Evolutionary conservation across 2,888 invertebrate species (phyloP), one percentile per base, ranked within the genome.

Genomic region (Leptinotarsa juncta): DNA sequence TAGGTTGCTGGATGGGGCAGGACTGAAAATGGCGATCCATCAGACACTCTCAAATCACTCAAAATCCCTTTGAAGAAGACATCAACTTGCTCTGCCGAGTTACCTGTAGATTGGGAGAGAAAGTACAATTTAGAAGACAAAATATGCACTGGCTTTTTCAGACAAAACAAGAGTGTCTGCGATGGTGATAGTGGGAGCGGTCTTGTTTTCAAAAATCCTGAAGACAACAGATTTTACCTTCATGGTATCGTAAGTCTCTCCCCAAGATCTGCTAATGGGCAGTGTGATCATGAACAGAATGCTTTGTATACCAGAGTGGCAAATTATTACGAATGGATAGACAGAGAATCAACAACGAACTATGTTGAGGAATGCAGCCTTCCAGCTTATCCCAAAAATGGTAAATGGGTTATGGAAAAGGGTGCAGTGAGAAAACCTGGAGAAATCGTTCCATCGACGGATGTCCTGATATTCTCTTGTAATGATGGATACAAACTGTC

Each of bases 1-100:
- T 32, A 79, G 79, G 67, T 79, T 55, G 74, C 78, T 26, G 79
- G 79, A 16, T 79, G 75, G 76, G 79, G 79, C 48, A 23, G 73
- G 0, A 74, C 74, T 15, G 77, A 79, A 68, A 69, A 68, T 51
- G 73, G 73, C 10, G 23, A 57, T 10, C 65, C 74, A 15, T 74
- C 79, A 16, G 78, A 79, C n/a, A 67, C 69, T 55, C 57, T 79
- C 12, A 68, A 71, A 69, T 65, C 70, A 10, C 26, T 79, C 26
- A 72, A 74, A 65, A 77, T 79, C 16, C 78, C 78, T 12, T 76
- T 71, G 69, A 79, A 79, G 72, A 72, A 78, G 7, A 68, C 74
- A 66, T 42, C 71, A 3, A 72, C 65, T 3, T 79, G 79, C 48
- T 74, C 73, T n/a, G 51, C 65, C 18, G 79, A 79, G 65, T 70